Conservation (phyloP, 2,113 vertebrate species). For the Serinus canaria region DNA sequence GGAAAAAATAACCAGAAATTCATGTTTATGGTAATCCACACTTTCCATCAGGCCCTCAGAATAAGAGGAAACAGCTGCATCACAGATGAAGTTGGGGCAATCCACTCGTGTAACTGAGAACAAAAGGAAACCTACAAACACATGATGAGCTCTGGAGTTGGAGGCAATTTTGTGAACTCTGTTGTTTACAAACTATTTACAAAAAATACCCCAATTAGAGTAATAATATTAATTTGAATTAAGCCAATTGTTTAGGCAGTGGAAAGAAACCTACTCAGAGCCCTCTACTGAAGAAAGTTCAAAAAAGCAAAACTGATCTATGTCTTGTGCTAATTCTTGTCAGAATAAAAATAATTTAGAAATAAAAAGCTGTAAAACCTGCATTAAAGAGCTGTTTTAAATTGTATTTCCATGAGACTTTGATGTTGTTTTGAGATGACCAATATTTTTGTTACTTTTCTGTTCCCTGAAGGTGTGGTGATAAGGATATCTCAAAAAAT, state of each 20-base stretch:
- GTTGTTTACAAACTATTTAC: not conserved
- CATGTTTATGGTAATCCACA: not conserved
- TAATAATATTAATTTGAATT: not conserved
- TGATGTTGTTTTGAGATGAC: not conserved
- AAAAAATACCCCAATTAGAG: not conserved
- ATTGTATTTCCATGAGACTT: not conserved
- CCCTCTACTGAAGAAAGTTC: not conserved
- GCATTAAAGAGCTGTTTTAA: not conserved
- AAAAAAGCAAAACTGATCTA: not conserved
- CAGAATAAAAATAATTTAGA: not conserved
- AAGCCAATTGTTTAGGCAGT: not conserved
- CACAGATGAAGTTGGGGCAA: not conserved
- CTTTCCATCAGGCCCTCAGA: not conserved
- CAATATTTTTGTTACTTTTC: not conserved
- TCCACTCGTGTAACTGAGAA: not conserved
- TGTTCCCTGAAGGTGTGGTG: not conserved
- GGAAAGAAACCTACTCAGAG: not conserved
- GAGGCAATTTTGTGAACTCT: not conserved
- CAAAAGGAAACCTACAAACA: not conserved
- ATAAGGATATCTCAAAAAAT: not conserved
- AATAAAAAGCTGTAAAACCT: not conserved
- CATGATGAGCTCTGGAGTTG: not conserved
- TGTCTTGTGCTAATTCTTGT: not conserved
- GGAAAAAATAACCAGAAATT: not conserved
- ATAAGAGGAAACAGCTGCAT: not conserved